Evolutionary conservation across 2,113 vertebrate species (phyloP).

Genomic region (Sinocyclocheilus grahami): DNA sequence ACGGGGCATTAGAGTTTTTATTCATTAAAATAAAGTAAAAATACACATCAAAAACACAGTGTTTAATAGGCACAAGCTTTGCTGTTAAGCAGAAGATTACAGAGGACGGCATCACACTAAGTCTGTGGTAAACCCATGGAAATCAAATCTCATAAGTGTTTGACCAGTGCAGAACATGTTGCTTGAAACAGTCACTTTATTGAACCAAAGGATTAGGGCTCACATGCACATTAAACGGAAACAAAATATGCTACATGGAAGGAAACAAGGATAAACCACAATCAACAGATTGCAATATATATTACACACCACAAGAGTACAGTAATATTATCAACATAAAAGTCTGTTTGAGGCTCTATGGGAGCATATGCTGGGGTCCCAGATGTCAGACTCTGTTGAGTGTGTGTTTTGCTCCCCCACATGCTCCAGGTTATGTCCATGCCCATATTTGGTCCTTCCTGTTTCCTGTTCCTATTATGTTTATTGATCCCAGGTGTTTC

Average conservation of each 20-base stretch:
- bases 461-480: too few species aligned
- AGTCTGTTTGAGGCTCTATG: background rate
- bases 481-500: too few species aligned
- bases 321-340: background rate
- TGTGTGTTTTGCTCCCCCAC: too few species aligned
- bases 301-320: background rate
- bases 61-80: constrained; percentile 18
- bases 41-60: background rate
- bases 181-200: constrained; percentile 50
- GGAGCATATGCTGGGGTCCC: background rate
- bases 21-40: too few species aligned
- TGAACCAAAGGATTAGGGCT: constrained; percentile 40
- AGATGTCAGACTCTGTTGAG: too few species aligned
- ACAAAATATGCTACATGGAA: background rate
- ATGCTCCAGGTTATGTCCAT: too few species aligned
- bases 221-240: constrained; percentile 2
- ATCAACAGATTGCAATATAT: constrained; percentile 23
- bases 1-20: too few species aligned
- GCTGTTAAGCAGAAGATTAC: constrained; percentile 42
- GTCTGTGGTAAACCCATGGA: constrained; percentile 20
- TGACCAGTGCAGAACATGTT: constrained; percentile 25
- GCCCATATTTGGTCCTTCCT: too few species aligned
- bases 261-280: background rate
- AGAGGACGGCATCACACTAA: background rate
- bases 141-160: constrained; percentile 48